A percentile compares a stretch with the other conserved stretches of the same genome.
phyloP scores from a whole-genome alignment of 37 sponge, comb jelly and placozoan genomes.

The Chondrosia reniformis region DNA sequence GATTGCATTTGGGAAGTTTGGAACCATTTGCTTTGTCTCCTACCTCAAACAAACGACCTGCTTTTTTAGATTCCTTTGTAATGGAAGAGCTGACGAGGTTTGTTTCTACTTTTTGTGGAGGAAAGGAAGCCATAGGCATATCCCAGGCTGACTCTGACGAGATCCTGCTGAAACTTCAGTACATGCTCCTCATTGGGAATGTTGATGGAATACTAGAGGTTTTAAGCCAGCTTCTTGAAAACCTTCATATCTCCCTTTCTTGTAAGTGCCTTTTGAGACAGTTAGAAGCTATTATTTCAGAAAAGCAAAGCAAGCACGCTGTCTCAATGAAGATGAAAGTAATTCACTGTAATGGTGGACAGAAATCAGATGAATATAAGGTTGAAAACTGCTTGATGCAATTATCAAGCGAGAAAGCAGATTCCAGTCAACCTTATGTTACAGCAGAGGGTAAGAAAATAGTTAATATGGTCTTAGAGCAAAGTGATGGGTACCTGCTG shows the following conservation, averaged over 20 bases:
- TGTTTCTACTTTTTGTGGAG: slow-evolving; percentile 41
- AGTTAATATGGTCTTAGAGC: slow-evolving; percentile 34
- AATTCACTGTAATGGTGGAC: background rate
- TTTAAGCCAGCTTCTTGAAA: slow-evolving; percentile 34
- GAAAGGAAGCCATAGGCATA: background rate
- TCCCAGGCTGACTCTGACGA: background rate
- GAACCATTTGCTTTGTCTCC: slow-evolving; percentile 72
- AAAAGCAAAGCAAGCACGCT: slow-evolving; percentile 44
- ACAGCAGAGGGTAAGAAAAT: slow-evolving; percentile 44
- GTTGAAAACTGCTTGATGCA: slow-evolving; percentile 15
- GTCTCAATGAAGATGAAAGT: background rate
- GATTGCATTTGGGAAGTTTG: slow-evolving; percentile 28
- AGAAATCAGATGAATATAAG: slow-evolving; percentile 10
- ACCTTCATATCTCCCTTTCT: background rate
- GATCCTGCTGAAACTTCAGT: background rate
- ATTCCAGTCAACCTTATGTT: slow-evolving; percentile 33
- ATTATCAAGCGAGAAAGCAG: too few species aligned
- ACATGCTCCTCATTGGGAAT: slow-evolving; percentile 38
- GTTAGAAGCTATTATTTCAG: slow-evolving; percentile 22
- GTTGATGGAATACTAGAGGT: slow-evolving; percentile 56
- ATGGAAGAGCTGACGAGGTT: slow-evolving; percentile 62
- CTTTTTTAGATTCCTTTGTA: slow-evolving; percentile 59
- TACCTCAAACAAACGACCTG: slow-evolving; percentile 46
- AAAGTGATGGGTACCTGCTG: background rate
- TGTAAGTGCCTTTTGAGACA: slow-evolving; percentile 26